phyloP scores from a whole-genome alignment of 2,888 invertebrate species.

The Lithophane leautieri region DNA sequence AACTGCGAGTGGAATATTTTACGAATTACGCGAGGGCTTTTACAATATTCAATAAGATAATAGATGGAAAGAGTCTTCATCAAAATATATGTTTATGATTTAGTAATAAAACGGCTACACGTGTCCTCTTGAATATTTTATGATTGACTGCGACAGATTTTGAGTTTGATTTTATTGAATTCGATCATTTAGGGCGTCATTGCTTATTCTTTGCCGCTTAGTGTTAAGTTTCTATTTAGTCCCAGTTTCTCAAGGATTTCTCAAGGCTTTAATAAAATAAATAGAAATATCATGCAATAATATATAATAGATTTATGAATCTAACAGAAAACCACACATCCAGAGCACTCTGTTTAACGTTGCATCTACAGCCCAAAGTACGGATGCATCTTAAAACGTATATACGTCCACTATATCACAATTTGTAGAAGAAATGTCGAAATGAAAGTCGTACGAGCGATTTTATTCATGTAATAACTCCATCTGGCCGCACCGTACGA shows the following conservation, averaged over 20 bases:
- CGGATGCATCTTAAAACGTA: conserved; percentile 31
- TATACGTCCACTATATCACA: conserved; percentile 30
- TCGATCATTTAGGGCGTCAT: conserved; percentile 2
- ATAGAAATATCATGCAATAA: too few relatives aligned
- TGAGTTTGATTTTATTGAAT: conserved; percentile 25
- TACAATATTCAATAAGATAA: conserved; percentile 87
- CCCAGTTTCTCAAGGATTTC: neutral
- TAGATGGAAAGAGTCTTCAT: conserved; percentile 77
- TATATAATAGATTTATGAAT: neutral
- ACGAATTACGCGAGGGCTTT: conserved; percentile 85
- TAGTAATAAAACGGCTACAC: conserved; percentile 57
- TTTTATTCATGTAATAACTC: conserved; percentile 62
- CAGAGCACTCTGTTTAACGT: conserved; percentile 15
- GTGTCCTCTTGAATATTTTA: conserved; percentile 60
- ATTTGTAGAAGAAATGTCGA: conserved; percentile 51
- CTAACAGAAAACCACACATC: neutral
- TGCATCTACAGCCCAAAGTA: conserved; percentile 22
- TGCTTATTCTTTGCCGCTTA: neutral
- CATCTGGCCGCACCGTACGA: conserved; percentile 52
- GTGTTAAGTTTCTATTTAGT: neutral
- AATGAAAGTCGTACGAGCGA: conserved; percentile 59
- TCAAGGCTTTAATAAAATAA: too few relatives aligned
- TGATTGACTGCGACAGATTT: conserved; percentile 40
- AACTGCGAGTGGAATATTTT: conserved; percentile 86
- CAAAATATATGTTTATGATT: conserved; percentile 67